Evolutionary conservation across 2,888 invertebrate species (phyloP), one percentile per base, ranked within the genome.

Genomic region (Odontothrips loti): DNA sequence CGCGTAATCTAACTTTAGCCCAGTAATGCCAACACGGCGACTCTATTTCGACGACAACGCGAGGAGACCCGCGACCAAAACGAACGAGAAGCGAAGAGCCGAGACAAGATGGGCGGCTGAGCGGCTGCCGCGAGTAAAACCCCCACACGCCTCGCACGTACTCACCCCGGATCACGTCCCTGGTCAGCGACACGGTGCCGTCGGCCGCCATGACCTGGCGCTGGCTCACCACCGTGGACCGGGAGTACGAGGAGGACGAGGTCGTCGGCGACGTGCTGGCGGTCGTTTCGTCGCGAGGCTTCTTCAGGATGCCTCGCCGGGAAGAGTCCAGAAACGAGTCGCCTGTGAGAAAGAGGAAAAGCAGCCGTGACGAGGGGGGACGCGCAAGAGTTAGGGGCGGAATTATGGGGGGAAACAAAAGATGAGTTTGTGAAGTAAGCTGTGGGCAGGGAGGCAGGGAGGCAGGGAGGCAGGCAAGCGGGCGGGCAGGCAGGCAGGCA

Each of bases 161-260:
- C 83, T 82, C 80, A 86, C 86, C 86, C 84, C 84, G 83, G 47
- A 86, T 83, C 79, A 86, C 84, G 81, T 86, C 85, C 79, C 84
- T 82, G 43, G 83, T 84, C 8, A 85, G 82, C 10, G 86, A 85
- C n/a, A 86, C 85, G 80, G 85, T 85, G 47, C 85, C 85, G 82
- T 86, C 85, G 23, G 86, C 83, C 20, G 84, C 82, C 82, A 85
- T 82, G 15, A 84, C 83, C 27, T 85, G 85, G 23, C 84, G 84
- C 1, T 85, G 85, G 68, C 84, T 83, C 43, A 85, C 84, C 11
- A 86, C 85, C 15, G 85, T 85, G 10, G 85, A 84, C 75, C 78
- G 75, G 47, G 78, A 48, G 79, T 48, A 79, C 81, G 51, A 68
- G 23, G 82, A 80, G 79, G 80, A 81, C 63, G 83, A 82, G 79